These are phyloP conservation scores for Arenaria interpres DNA, from an alignment of 2,113 vertebrate genomes.

Conservation along the genomic window DNA sequence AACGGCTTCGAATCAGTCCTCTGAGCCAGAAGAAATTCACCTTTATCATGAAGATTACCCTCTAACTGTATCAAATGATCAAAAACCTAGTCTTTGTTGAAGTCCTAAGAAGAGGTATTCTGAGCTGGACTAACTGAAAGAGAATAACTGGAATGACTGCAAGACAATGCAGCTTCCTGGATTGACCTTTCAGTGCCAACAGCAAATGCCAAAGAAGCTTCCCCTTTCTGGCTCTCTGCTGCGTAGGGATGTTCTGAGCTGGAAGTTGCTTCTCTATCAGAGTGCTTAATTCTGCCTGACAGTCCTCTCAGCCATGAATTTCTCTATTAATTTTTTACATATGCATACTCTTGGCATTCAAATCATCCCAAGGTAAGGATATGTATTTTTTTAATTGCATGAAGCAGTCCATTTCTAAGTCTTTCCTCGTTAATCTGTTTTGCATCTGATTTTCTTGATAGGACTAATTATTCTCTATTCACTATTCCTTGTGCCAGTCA, in stretches of 20 bases:
- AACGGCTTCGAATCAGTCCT: background rate
- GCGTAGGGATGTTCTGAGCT: background rate
- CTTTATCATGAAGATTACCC: background rate
- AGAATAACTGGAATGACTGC: background rate
- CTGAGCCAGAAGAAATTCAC: background rate
- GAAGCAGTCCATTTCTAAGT: background rate
- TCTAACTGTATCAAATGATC: background rate
- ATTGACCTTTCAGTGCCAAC: background rate
- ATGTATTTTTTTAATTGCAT: background rate
- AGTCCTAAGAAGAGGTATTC: background rate
- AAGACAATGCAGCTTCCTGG: background rate
- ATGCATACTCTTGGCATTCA: background rate
- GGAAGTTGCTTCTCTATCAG: background rate
- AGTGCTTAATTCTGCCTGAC: background rate
- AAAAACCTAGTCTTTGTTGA: background rate
- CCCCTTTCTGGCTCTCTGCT: rapidly evolving
- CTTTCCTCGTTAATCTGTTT: background rate
- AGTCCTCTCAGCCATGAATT: slow-evolving; percentile 25
- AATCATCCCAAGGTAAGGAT: background rate
- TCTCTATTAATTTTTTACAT: slow-evolving; percentile 39
- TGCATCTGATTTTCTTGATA: background rate
- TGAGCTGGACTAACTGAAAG: background rate
- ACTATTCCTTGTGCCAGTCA: background rate
- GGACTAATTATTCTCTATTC: background rate
- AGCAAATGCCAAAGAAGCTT: background rate